A percentile compares a stretch with the other conserved stretches of the same genome.
Evolutionary conservation across 2,888 invertebrate species (phyloP).

Genomic region (Apodemia duryi): DNA sequence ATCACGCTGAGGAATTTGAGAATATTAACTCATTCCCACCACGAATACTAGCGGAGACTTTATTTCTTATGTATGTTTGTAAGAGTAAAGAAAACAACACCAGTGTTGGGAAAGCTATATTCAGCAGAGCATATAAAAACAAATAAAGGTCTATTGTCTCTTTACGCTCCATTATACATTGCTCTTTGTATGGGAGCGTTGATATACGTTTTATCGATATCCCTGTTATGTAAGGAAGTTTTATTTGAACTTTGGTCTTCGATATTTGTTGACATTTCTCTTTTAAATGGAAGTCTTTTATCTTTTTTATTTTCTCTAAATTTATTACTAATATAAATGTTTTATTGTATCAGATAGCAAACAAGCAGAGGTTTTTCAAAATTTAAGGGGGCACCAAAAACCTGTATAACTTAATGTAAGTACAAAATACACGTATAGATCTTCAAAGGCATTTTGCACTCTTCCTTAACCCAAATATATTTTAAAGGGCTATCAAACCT

Average conservation of each 20-base stretch:
- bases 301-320: neutral
- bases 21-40: neutral
- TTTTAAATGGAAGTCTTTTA: neutral
- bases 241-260: slow-evolving; percentile 11
- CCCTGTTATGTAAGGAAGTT: slow-evolving; percentile 7
- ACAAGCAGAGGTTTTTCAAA: no score
- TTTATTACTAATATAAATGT: no score
- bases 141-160: slow-evolving; percentile 52
- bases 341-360: no score
- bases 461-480: no score
- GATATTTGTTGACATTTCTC: slow-evolving; percentile 1
- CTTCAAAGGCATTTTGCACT: no score
- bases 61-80: neutral
- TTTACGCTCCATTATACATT: slow-evolving; percentile 45
- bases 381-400: no score
- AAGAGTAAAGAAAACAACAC: neutral
- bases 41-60: neutral
- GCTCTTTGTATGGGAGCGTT: slow-evolving; percentile 4
- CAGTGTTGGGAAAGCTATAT: slow-evolving; percentile 39
- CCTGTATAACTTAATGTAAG: no score
- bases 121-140: slow-evolving; percentile 50
- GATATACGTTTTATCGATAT: slow-evolving; percentile 11
- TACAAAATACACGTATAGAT: no score
- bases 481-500: no score
- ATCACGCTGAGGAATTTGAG: neutral